These are phyloP conservation scores for Drosophila nr. medialis DNA, from an alignment of 2,888 invertebrate species.

Conservation along the genomic window DNA sequence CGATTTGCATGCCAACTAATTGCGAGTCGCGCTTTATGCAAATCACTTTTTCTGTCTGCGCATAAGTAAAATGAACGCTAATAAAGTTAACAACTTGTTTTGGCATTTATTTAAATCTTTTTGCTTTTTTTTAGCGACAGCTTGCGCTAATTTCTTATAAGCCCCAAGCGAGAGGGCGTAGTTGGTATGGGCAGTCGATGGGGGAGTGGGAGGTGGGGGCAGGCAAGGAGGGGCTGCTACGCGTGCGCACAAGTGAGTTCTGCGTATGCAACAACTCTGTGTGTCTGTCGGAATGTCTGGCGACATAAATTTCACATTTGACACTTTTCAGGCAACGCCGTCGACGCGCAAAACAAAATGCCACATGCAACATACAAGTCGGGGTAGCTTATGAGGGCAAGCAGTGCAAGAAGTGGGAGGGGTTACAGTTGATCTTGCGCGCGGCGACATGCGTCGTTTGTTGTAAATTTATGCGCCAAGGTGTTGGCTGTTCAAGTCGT, in stretches of 20 bases:
- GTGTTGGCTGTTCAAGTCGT: constrained; percentile 60
- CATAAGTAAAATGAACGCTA: constrained; percentile 42
- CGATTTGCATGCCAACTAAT: constrained; percentile 72
- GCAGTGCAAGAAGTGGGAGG: not conserved
- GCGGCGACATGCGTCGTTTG: constrained; percentile 75
- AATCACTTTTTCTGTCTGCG: constrained; percentile 52
- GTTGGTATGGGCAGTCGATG: not conserved
- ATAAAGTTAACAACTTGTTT: constrained; percentile 72
- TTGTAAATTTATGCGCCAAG: constrained; percentile 76
- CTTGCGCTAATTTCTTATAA: constrained; percentile 54
- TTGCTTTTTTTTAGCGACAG: constrained; percentile 12
- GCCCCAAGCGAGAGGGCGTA: constrained; percentile 23
- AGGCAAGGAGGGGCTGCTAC: constrained; percentile 15
- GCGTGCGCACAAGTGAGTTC: constrained; percentile 45
- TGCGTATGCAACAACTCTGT: constrained; percentile 28
- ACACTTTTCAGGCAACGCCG: constrained; percentile 68
- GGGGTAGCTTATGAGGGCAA: not conserved
- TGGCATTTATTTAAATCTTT: constrained; percentile 50
- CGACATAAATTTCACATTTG: constrained; percentile 79
- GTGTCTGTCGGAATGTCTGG: constrained; percentile 34
- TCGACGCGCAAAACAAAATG: constrained; percentile 50
- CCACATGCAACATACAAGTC: constrained; percentile 46
- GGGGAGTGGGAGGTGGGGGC: not conserved
- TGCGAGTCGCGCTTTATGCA: constrained; percentile 58
- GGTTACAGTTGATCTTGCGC: constrained; percentile 9